Evolutionary conservation across 1,140 invertebrate species (phyloP), one percentile per base, ranked within the genome.

Genomic region (Dendroctonus valens): DNA sequence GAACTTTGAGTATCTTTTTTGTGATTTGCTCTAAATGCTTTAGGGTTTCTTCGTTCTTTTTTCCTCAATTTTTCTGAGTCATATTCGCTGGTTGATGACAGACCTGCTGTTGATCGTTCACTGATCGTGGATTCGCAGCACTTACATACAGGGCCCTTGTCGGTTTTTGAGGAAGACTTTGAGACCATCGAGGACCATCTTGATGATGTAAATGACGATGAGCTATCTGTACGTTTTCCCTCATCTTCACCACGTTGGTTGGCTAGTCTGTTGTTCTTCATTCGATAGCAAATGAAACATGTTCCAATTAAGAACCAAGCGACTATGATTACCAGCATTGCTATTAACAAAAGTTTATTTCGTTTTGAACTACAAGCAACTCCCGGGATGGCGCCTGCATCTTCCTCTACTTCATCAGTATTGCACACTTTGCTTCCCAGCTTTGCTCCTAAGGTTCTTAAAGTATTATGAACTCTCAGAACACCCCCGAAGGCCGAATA

Each of bases 401-500:
- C 63, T 51, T 73, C 59, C 40, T 70, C 65, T 0, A 14, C 51
- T 59, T 73, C 67, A 40, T 60, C 54, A 5, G 41, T 44, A 40
- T 62, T 54, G 14, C 52, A 52, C 6, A 59, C 4, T 55, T 53
- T 42, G 46, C 48, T 50, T 37, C 44, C 58, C n/a, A 49, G 26
- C 61, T 59, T 59, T 5, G 68, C 58, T 14, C 64, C 63, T 15
- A 68, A 9, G 61, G 74, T 77, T 73, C 82, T 81, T 12, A 85
- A 76, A 6, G 83, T 82, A 5, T 81, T 80, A 15, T 83, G 80
- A 55, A 87, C 79, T 69, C 83, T 76, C 12, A 85, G 72, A 26
- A 86, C 75, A 12, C 85, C 85, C 0, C 85, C 84, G 59, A 85
- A 86, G 38, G 83, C 84, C 5, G 83, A 78, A 69, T 86, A 87